Evolutionary conservation across 2,888 invertebrate genomes (phyloP).

Genomic region (Megastigmus dorsalis): DNA sequence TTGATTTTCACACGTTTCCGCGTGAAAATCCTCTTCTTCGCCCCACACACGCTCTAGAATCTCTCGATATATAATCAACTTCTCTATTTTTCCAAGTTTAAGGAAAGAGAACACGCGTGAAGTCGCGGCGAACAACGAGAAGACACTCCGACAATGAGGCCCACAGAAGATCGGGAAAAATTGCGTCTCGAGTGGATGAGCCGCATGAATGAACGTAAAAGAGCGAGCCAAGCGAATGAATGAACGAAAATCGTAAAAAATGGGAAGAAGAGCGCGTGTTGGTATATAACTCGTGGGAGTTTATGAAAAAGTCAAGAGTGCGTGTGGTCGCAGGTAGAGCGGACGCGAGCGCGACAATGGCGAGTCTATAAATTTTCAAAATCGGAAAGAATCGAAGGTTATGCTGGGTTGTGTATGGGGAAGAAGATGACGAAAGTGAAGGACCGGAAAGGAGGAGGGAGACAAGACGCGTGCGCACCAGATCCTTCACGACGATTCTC

Average conservation of each 20-base stretch:
- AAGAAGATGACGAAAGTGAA: conserved; percentile 39
- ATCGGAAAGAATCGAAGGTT: conserved; percentile 19
- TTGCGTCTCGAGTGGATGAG: conserved; percentile 15
- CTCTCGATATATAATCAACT: background rate
- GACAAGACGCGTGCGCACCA: background rate
- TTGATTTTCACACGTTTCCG: conserved; percentile 34
- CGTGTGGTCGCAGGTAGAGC: conserved; percentile 50
- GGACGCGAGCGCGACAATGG: conserved; percentile 35
- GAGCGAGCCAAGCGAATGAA: background rate
- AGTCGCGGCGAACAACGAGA: background rate
- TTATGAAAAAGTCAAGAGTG: conserved; percentile 40
- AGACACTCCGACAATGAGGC: conserved; percentile 10
- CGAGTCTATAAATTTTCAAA: conserved; percentile 42
- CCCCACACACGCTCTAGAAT: background rate
- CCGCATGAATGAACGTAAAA: conserved; percentile 17
- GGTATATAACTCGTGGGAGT: conserved; percentile 44
- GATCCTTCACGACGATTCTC: too few relatives aligned
- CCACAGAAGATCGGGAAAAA: conserved; percentile 10
- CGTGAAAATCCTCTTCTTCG: conserved; percentile 22
- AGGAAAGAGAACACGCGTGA: conserved; percentile 31
- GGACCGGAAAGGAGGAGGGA: conserved; percentile 27
- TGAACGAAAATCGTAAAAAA: conserved; percentile 18
- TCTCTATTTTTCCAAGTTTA: conserved; percentile 15
- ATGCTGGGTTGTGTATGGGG: background rate
- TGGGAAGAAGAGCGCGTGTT: background rate